Evolutionary conservation across 2,113 vertebrate species (phyloP), one percentile per base, ranked within the genome.

Genomic region (Ellobius talpinus): DNA sequence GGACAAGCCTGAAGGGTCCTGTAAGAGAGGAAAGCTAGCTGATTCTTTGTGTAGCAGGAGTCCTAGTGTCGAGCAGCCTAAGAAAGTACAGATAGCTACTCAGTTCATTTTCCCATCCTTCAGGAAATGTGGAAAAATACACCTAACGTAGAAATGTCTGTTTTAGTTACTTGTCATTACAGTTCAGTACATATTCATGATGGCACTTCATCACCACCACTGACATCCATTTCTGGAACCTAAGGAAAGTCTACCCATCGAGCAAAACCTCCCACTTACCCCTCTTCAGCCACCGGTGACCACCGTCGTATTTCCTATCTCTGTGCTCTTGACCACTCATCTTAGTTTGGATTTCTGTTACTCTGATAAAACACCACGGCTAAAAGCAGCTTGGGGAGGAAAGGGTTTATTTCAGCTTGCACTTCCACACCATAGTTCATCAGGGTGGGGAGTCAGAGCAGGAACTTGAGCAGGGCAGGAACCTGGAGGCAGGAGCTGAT

Each of bases 251-350:
- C 24, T 72, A 21, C 3, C 23, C 11, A 5, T 61, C 29, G n/a
- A 65, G 12, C 13, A 72, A 7, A 23, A 24, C n/a, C n/a, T 45
- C 23, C 47, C 0, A 16, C 63, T 3, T 24, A 0, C 21, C 1
- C 45, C 3, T 31, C 24, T 13, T 5, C 19, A 23, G 6, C 26
- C 36, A 5, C 24, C 4, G 7, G 3, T 26, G 47, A n/a, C 2
- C 23, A 58, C 33, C 10, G 36, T 7, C 5, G 9, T 26, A 23
- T 5, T 45, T 21, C 45, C 29, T 33, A 19, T 86, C 42, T 66
- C 63, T 47, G 29, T 23, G 29, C 33, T 17, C 42, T 33, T 86
- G 42, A 36, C 63, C 17, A 23, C 63, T 7, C 1, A 11, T 84
- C 58, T 42, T 10, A 63, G 79, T 63, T 42, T 63, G 55, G n/a